Conservation (phyloP, 2,113 vertebrate species). For the Accipiter virgatus region DNA sequence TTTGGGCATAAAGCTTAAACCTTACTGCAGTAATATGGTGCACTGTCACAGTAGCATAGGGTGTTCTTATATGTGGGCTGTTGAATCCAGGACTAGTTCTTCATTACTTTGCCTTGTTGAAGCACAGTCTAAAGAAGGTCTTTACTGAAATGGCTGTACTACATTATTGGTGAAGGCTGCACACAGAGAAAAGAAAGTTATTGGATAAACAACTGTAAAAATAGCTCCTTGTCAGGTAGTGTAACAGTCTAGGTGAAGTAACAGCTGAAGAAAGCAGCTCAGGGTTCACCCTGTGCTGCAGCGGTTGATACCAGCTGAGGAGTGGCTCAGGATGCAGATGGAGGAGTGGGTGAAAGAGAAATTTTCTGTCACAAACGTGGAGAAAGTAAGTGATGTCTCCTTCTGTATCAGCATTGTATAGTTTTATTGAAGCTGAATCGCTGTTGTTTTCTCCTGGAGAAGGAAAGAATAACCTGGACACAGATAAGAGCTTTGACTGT, state of each 20-base stretch:
- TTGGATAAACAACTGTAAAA: background rate
- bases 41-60: background rate
- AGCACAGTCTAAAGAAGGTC: background rate
- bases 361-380: background rate
- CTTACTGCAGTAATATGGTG: background rate
- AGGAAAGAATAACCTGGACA: background rate
- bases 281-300: background rate
- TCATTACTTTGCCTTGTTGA: background rate
- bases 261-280: background rate
- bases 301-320: background rate
- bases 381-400: background rate
- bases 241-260: background rate
- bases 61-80: background rate
- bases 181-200: background rate
- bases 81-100: background rate
- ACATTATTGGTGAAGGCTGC: background rate
- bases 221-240: background rate
- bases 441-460: background rate
- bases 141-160: background rate
- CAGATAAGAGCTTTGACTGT: conserved; percentile 13
- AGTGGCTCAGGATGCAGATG: background rate
- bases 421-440: background rate
- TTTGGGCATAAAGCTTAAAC: background rate
- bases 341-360: background rate
- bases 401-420: background rate